Conservation (phyloP, 1,140 invertebrate species). For the Drosophila jambulina region DNA sequence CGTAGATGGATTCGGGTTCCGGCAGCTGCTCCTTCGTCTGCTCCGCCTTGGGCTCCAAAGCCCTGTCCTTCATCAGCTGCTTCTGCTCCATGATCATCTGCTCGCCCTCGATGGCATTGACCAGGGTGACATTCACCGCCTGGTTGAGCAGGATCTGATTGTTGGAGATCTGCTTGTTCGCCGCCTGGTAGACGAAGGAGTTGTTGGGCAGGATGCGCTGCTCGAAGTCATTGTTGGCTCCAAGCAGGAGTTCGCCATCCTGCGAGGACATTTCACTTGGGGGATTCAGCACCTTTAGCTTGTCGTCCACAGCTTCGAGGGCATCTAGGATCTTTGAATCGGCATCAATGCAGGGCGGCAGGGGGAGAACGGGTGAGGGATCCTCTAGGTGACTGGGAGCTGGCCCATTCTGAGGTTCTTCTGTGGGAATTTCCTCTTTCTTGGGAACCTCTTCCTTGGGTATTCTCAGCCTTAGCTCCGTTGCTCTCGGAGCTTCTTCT, state of each 20-base stretch:
- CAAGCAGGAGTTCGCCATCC: conserved; percentile 38
- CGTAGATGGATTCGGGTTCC: conserved; percentile 67
- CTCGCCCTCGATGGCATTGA: conserved; percentile 75
- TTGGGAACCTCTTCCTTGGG: neutral
- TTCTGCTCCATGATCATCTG: conserved; percentile 80
- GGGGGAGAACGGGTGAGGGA: neutral
- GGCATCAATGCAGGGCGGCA: conserved; percentile 59
- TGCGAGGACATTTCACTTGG: conserved; percentile 1
- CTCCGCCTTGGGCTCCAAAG: neutral
- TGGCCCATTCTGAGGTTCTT: too few relatives aligned
- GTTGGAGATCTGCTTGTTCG: conserved; percentile 71
- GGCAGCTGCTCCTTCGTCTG: neutral
- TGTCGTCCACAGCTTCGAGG: conserved; percentile 66
- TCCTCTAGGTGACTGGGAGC: neutral
- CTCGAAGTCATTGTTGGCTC: conserved; percentile 70
- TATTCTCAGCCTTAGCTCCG: neutral
- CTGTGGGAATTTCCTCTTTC: neutral
- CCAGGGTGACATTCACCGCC: conserved; percentile 73
- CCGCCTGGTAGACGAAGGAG: conserved; percentile 74
- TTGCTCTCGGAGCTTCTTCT: neutral
- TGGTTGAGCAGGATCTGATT: conserved; percentile 72
- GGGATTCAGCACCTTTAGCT: conserved; percentile 59
- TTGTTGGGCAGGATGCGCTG: conserved; percentile 73
- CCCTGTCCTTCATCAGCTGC: conserved; percentile 34
- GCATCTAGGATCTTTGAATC: conserved; percentile 73